Evolutionary conservation across 1,140 invertebrate species (phyloP).

Genomic region (Aculops lycopersici): DNA sequence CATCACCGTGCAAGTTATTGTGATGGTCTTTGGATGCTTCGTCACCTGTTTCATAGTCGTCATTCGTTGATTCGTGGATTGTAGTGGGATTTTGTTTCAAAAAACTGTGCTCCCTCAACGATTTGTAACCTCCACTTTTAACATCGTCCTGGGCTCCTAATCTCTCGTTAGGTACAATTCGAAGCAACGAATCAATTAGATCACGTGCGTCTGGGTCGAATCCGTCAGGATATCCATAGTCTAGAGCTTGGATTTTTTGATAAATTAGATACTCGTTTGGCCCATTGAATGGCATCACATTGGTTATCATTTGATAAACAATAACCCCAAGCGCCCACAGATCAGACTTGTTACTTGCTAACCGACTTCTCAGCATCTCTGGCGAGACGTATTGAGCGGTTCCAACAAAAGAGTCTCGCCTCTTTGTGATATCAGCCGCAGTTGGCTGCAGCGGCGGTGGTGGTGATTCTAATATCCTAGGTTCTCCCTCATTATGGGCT

Average conservation of each 20-base stretch:
- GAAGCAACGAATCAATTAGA: constrained; percentile 53
- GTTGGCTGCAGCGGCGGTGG: constrained; percentile 2
- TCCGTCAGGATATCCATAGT: constrained; percentile 67
- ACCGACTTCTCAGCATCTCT: constrained; percentile 53
- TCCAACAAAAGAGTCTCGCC: constrained; percentile 18
- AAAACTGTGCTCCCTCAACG: constrained; percentile 49
- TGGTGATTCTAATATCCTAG: too few relatives aligned
- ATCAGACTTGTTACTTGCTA: constrained; percentile 34
- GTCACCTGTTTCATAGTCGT: not conserved
- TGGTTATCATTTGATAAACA: constrained; percentile 80
- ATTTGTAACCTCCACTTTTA: constrained; percentile 30
- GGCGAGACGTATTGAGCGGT: constrained; percentile 96
- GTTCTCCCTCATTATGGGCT: not conserved
- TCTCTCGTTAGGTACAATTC: constrained; percentile 38
- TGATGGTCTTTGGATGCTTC: too few relatives aligned
- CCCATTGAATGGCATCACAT: constrained; percentile 59
- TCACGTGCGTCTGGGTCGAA: constrained; percentile 50
- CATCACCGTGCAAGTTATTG: constrained; percentile 36
- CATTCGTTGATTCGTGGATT: not conserved
- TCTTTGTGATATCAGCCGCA: constrained; percentile 1
- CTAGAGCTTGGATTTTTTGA: constrained; percentile 63
- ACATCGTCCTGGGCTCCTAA: constrained; percentile 38
- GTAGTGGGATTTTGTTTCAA: constrained; percentile 20
- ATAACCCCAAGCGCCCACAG: constrained; percentile 96
- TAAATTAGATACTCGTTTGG: constrained; percentile 81